Evolutionary conservation across 35 echinoderm and acorn worm species (phyloP), one percentile per base, ranked within the genome.

Genomic region (Stichopus chloronotus): DNA sequence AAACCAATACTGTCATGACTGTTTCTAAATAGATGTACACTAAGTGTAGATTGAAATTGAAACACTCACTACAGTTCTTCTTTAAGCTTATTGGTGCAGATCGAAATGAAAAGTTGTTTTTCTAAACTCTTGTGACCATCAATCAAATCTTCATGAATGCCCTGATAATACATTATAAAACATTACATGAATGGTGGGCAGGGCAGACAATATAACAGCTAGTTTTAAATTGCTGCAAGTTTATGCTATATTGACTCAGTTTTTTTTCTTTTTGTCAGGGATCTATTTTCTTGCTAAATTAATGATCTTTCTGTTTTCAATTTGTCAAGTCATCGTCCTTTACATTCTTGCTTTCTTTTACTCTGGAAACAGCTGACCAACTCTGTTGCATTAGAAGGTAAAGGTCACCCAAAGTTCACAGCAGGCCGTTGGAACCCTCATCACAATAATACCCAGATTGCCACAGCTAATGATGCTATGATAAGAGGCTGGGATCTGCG

Each of bases 361-460:
- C 12, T 77, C n/a, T n/a, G n/a, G n/a, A n/a, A n/a, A n/a, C 61
- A 99, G 97, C 72, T 96, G 14, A 85, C 93, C 9, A 95, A 89
- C 85, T 95, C 95, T 56, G 97, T 87, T 83, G 92, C 93, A 12
- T 63, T 99, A 69, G 97, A 99, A 89, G 94, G 91, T 82, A 99
- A 94, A 95, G 97, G 97, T 95, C 97, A 99, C 84, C 97, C 97
- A 17, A 96, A 96, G 84, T 96, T 99, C 78, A 96, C 95, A 78
- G 78, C 93, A 0, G 93, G 95, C 19, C 88, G 95, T 57, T 99
- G 97, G 97, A 99, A 99, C 83, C 97, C 97, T 19, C 97, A 99
- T 74, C 97, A 99, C 79, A 99, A 99, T 88, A 96, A 96, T 87
- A 92, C 95, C 61, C 97, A 99, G 90, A 92, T 96, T 74, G 97